Conservation (phyloP, 2,888 invertebrate genomes). For the Gymnoscelis rufifasciata region DNA sequence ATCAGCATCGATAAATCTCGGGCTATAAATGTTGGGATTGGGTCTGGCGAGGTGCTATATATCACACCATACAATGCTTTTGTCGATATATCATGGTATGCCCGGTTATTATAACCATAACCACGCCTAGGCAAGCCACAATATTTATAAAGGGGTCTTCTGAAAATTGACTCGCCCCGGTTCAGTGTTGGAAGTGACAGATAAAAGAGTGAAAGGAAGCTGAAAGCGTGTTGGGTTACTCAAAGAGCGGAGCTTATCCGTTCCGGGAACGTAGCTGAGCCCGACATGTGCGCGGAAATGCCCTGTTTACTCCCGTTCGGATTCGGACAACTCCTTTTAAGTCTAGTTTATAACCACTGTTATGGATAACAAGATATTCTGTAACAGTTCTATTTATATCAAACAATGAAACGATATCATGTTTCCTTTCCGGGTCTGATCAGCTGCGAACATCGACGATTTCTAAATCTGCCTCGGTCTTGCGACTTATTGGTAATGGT, state of each 20-base stretch:
- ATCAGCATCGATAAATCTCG: conserved; percentile 58
- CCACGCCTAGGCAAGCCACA: conserved; percentile 34
- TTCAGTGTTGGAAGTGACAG: conserved; percentile 16
- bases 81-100: conserved; percentile 57
- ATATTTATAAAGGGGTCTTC: conserved; percentile 9
- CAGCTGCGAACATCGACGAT: conserved; percentile 34
- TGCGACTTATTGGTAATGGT: conserved; percentile 35
- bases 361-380: conserved; percentile 58
- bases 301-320: conserved; percentile 61
- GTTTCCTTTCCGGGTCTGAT: conserved; percentile 40
- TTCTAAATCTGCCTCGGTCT: conserved; percentile 42
- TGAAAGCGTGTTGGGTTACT: conserved; percentile 38
- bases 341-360: conserved; percentile 47
- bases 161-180: conserved; percentile 14
- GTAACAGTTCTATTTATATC: conserved; percentile 57
- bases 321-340: conserved; percentile 64
- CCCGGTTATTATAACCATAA: conserved; percentile 50
- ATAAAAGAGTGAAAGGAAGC: conserved; percentile 29
- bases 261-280: conserved; percentile 37
- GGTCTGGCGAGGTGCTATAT: conserved; percentile 49
- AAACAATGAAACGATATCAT: conserved; percentile 50
- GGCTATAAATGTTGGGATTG: conserved; percentile 45
- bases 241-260: conserved; percentile 42
- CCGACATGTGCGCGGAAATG: conserved; percentile 63
- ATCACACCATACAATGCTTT: conserved; percentile 48